A percentile compares a stretch with the other conserved stretches of the same genome.
Conservation (phyloP, 30 jellyfish, hydroid and myxozoan genomes). For the Hydractinia echinata region DNA sequence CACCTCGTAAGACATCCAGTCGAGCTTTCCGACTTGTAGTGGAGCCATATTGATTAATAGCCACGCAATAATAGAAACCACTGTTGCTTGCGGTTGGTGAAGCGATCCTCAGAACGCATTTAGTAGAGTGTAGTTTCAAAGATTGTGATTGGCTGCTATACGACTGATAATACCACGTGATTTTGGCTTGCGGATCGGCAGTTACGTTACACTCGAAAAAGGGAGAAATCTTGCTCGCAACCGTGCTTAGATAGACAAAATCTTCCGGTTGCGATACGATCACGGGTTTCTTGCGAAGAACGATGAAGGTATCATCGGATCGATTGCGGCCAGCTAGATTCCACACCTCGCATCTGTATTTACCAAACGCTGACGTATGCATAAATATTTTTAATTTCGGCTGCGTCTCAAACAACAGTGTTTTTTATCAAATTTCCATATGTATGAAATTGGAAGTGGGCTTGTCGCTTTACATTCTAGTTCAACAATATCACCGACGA, state of each 20-base stretch:
- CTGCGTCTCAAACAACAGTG: conserved; percentile 29
- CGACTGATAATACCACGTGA: conserved; percentile 43
- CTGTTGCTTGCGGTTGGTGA: conserved; percentile 22
- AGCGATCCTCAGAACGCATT: conserved; percentile 31
- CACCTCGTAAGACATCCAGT: conserved; percentile 49
- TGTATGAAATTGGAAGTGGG: conserved; percentile 33
- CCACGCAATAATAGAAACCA: conserved; percentile 54
- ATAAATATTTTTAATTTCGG: conserved; percentile 9
- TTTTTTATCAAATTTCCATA: conserved; percentile 34
- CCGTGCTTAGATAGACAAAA: conserved; percentile 9
- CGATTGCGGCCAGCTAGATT: conserved; percentile 37
- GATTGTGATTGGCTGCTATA: background rate
- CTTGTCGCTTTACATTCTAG: conserved; percentile 36
- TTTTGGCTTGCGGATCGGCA: conserved; percentile 60
- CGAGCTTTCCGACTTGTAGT: conserved; percentile 52
- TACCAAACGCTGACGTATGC: conserved; percentile 28
- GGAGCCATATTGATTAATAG: conserved; percentile 38
- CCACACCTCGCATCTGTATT: conserved; percentile 41
- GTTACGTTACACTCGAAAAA: conserved; percentile 49
- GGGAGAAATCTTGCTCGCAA: conserved; percentile 27
- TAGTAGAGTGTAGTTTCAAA: background rate
- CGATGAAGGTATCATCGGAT: conserved; percentile 42
- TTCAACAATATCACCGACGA: conserved; percentile 2
- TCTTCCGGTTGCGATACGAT: conserved; percentile 41
- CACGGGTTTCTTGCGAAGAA: conserved; percentile 27